A percentile compares a stretch with the other conserved stretches of the same genome.
phyloP scores from a whole-genome alignment of 2,797 vertebrate species.

The Simalia tracyae region DNA sequence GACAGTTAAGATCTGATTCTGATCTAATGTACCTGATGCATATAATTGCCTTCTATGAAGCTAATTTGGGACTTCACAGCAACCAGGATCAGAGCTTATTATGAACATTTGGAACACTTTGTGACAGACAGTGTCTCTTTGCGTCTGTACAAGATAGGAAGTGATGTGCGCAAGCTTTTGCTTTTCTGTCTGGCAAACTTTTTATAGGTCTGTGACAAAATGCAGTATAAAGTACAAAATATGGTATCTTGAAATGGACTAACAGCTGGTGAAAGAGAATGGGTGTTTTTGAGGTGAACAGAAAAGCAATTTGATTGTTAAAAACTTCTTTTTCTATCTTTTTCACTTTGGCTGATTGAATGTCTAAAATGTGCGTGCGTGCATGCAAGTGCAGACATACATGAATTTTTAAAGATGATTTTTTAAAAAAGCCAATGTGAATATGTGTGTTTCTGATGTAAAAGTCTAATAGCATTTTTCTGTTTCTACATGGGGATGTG shows the following conservation, averaged over 20 bases:
- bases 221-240: conserved; percentile 3
- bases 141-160: not conserved
- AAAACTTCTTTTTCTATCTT: not conserved
- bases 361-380: not conserved
- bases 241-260: not conserved
- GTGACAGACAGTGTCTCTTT: conserved; percentile 12
- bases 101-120: conserved; percentile 15
- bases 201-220: not conserved
- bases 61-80: conserved; percentile 25
- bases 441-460: not conserved
- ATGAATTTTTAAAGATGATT: not conserved
- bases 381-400: not conserved
- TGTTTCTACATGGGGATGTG: not conserved
- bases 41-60: conserved; percentile 19
- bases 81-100: not conserved
- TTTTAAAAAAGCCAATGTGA: not conserved
- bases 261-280: not conserved
- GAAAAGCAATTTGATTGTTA: not conserved
- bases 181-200: conserved; percentile 17
- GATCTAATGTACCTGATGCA: conserved; percentile 27
- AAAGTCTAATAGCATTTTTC: not conserved
- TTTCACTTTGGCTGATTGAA: not conserved
- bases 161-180: not conserved
- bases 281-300: not conserved
- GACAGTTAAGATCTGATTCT: conserved; percentile 44